Evolutionary conservation across 2,797 vertebrate species (phyloP), one percentile per base, ranked within the genome.

Genomic region (Masticophis lateralis): DNA sequence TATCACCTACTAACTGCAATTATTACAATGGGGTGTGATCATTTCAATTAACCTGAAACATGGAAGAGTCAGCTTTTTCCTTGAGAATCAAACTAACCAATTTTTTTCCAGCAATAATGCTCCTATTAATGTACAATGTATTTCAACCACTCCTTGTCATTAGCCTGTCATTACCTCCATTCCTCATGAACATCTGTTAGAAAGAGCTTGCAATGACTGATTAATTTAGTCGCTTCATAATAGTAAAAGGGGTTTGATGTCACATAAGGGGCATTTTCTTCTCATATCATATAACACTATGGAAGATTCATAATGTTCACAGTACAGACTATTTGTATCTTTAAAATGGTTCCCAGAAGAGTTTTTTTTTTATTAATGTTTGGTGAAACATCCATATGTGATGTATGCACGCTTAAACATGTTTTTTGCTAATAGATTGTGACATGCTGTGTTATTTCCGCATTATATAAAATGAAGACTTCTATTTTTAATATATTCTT

Each of bases 161-260:
- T 79, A 74, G 5, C 66, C 63, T 37, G 53, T 37, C 37, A 91
- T 12, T 25, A 60, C 25, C 8, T 53, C 10, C 28, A n/a, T 28
- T 37, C 55, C 37, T 3, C 8, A 79, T 27, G 66, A 14, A 16
- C 55, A 56, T 28, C 51, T 79, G 69, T 60, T 86, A 18, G 89
- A 53, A 93, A 92, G 92, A 8, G 74, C 18, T 95, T 93, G 89
- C 37, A 51, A 95, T 93, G 14, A 47, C 47, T 28, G 91, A 92
- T 10, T 47, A 91, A 79, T 86, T 93, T 91, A 88, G 10, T 61
- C 43, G 91, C 91, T 94, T 94, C 86, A 95, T 27, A 69, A 95
- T 18, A 87, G 9, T 94, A 86, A 93, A 90, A 20, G 59, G 92
- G 2, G 8, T 93, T 25, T 87, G 90, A 91, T 27, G 27, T 51